Evolutionary conservation across 64 coral and sea anemone species (phyloP).

Genomic region (Dendrophyllia cribrosa): DNA sequence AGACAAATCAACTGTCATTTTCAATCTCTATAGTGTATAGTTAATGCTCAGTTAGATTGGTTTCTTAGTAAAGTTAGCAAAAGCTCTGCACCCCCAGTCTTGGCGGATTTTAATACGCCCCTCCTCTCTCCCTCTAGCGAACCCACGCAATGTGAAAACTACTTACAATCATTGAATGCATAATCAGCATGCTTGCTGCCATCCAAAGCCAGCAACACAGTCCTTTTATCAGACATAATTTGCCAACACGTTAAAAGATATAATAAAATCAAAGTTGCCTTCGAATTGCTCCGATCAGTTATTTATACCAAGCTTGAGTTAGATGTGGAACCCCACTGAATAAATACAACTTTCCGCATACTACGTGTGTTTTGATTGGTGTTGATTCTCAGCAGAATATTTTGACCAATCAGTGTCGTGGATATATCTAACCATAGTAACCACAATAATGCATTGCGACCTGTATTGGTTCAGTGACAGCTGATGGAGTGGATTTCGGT

Average conservation of each 20-base stretch:
- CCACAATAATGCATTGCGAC: neutral
- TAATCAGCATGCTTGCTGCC: slow-evolving; percentile 8
- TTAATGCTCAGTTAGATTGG: too few relatives aligned
- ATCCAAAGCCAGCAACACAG: neutral
- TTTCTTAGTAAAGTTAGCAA: neutral
- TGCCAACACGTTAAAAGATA: neutral
- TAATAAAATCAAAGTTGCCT: neutral
- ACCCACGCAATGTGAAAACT: neutral
- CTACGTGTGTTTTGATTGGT: slow-evolving; percentile 32
- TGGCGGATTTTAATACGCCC: neutral
- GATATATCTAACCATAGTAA: neutral
- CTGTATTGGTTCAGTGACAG: neutral
- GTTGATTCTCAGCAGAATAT: neutral
- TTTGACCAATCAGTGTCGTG: neutral
- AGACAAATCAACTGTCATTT: too few relatives aligned
- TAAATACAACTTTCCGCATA: neutral
- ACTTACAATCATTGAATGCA: slow-evolving; percentile 24
- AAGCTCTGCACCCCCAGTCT: neutral
- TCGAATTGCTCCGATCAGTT: neutral
- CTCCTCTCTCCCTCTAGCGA: neutral
- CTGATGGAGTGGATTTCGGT: neutral
- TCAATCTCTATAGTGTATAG: too few relatives aligned
- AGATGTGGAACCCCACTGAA: neutral
- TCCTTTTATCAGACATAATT: slow-evolving; percentile 3
- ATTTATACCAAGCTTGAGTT: neutral